A percentile compares a stretch with the other conserved stretches of the same genome.
phyloP scores from a whole-genome alignment of 2,888 invertebrate species.

The Nomada fabriciana region DNA sequence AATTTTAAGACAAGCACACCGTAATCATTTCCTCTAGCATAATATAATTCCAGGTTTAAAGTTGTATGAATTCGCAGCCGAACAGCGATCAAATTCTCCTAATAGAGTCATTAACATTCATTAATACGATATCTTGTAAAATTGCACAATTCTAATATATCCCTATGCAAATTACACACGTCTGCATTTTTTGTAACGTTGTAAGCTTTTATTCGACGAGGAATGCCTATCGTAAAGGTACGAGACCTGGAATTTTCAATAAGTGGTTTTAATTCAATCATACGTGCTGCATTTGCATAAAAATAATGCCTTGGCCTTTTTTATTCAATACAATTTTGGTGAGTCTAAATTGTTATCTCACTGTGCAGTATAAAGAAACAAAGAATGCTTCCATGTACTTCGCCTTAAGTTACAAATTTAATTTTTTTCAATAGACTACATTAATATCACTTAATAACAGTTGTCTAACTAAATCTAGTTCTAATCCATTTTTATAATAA shows the following conservation, averaged over 20 bases:
- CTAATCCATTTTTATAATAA: no score
- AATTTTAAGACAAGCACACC: no score
- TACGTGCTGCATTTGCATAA: background rate
- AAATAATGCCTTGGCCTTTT: background rate
- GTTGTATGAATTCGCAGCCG: no score
- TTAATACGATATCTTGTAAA: background rate
- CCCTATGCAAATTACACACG: background rate
- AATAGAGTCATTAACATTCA: background rate
- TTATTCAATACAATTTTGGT: background rate
- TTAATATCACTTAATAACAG: no score
- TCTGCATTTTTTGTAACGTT: background rate
- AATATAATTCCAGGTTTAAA: no score
- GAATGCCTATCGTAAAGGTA: background rate
- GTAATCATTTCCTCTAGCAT: no score
- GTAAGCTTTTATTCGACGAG: slow-evolving; percentile 1
- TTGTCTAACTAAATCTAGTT: no score
- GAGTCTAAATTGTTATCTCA: background rate
- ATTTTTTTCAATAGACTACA: no score
- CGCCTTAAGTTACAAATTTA: no score
- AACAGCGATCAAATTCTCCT: background rate
- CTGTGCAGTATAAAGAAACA: no score
- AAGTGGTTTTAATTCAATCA: background rate
- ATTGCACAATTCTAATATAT: background rate
- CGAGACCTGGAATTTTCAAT: background rate
- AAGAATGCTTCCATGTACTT: no score